Evolutionary conservation across 2,888 invertebrate genomes (phyloP).

Genomic region (Piscicola geometra): DNA sequence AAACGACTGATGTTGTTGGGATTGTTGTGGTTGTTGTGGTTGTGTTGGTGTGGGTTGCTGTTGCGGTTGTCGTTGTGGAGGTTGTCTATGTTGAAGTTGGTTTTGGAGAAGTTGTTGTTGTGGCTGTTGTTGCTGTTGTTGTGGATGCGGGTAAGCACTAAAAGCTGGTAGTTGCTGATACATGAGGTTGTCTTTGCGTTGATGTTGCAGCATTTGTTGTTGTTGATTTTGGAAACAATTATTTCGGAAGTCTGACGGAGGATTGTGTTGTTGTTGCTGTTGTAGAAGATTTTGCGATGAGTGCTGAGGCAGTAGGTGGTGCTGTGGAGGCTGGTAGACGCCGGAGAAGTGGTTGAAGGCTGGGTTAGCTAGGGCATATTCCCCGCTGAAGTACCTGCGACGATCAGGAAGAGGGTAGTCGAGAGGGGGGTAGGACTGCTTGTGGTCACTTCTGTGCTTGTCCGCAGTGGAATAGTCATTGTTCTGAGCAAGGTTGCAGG

Average conservation of each 20-base stretch:
- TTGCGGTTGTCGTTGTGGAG: neutral
- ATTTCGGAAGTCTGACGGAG: neutral
- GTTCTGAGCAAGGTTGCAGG: too few species aligned
- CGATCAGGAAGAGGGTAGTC: conserved; percentile 63
- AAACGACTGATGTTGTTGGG: neutral
- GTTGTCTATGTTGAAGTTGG: neutral
- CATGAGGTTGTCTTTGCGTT: neutral
- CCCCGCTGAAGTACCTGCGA: conserved; percentile 61
- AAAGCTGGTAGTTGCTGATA: conserved; percentile 17
- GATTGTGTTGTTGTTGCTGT: neutral
- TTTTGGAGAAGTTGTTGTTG: neutral
- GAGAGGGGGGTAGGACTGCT: conserved; percentile 64
- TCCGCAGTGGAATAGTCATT: neutral
- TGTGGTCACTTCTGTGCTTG: conserved; percentile 60
- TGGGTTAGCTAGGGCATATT: conserved; percentile 61
- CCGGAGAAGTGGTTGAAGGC: conserved; percentile 59
- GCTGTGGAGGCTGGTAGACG: neutral
- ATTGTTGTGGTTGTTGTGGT: neutral
- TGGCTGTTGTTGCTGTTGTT: neutral
- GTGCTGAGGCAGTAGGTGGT: neutral
- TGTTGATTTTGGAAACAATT: neutral
- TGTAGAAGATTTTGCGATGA: neutral
- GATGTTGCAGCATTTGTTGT: conserved; percentile 8
- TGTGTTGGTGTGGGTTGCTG: neutral
- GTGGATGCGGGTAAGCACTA: neutral